Evolutionary conservation across 1,140 invertebrate species (phyloP).

Genomic region (Saxidomus purpurata): DNA sequence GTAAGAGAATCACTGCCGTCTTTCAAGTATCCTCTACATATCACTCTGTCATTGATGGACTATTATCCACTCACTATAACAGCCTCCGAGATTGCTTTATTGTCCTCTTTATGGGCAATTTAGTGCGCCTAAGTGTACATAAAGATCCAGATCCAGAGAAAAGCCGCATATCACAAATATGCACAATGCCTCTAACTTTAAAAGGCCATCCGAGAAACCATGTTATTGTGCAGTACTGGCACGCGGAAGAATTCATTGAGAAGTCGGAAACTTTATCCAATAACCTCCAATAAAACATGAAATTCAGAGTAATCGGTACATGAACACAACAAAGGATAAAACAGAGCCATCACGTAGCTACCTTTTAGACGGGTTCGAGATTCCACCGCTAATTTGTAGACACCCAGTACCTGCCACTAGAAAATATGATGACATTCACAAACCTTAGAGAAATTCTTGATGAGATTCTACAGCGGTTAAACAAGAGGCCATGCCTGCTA

Average conservation of each 20-base stretch:
- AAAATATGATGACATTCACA: constrained; percentile 41
- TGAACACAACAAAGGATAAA: neutral
- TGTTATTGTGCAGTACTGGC: neutral
- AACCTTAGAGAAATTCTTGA: constrained; percentile 44
- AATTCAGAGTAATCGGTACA: neutral
- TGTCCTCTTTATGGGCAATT: neutral
- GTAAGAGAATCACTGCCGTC: too few relatives aligned
- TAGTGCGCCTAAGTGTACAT: neutral
- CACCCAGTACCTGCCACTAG: constrained; percentile 42
- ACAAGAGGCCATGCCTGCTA: neutral
- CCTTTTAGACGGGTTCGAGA: neutral
- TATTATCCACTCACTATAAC: too few relatives aligned
- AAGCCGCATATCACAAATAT: neutral
- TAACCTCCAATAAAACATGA: neutral
- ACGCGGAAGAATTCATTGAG: neutral
- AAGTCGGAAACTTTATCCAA: neutral
- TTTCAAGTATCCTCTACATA: too few relatives aligned
- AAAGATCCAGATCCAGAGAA: neutral
- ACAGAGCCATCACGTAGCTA: neutral
- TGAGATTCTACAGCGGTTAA: neutral
- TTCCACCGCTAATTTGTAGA: neutral
- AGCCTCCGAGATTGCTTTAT: too few relatives aligned
- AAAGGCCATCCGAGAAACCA: neutral
- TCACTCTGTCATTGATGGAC: too few relatives aligned
- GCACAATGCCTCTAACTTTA: neutral